Percentiles rank a stretch among this genome's conserved stretches.
Conservation (phyloP, 2,888 invertebrate species). For the Hemithea aestivaria region DNA sequence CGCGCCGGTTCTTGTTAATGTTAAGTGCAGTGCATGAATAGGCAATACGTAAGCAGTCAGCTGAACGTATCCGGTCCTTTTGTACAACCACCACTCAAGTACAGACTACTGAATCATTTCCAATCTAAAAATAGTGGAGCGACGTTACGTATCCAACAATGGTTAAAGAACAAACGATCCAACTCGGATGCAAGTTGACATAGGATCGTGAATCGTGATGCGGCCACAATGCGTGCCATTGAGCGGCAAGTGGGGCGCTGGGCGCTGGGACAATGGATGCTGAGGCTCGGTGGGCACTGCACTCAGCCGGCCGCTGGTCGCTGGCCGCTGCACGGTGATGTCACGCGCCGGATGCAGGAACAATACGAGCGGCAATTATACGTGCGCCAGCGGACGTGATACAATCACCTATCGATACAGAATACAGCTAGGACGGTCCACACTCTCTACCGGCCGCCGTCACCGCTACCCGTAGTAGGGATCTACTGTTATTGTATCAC, state of each 20-base stretch:
- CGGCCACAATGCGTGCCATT: constrained; percentile 45
- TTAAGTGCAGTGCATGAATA: too few relatives aligned
- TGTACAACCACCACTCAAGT: constrained; percentile 1
- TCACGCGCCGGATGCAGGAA: constrained; percentile 59
- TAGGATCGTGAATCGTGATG: constrained; percentile 32
- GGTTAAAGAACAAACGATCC: constrained; percentile 28
- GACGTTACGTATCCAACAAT: constrained; percentile 13
- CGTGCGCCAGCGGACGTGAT: constrained; percentile 27
- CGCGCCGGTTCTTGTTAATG: too few relatives aligned
- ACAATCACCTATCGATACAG: constrained; percentile 14
- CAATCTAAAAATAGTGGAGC: constrained; percentile 14
- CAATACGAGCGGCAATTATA: constrained; percentile 54
- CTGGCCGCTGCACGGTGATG: constrained; percentile 36
- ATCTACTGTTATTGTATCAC: constrained; percentile 1
- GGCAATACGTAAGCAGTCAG: too few relatives aligned
- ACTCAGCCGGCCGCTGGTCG: not conserved
- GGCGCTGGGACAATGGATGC: constrained; percentile 43
- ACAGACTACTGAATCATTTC: constrained; percentile 14
- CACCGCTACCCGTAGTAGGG: constrained; percentile 6
- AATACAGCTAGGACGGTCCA: constrained; percentile 1
- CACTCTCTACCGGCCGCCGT: not conserved
- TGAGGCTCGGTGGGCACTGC: constrained; percentile 22
- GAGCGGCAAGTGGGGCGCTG: constrained; percentile 47
- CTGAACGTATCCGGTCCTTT: not conserved
- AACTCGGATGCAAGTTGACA: constrained; percentile 28